Evolutionary conservation across 2,888 invertebrate species (phyloP).

Genomic region (Podotricha telesiphe): DNA sequence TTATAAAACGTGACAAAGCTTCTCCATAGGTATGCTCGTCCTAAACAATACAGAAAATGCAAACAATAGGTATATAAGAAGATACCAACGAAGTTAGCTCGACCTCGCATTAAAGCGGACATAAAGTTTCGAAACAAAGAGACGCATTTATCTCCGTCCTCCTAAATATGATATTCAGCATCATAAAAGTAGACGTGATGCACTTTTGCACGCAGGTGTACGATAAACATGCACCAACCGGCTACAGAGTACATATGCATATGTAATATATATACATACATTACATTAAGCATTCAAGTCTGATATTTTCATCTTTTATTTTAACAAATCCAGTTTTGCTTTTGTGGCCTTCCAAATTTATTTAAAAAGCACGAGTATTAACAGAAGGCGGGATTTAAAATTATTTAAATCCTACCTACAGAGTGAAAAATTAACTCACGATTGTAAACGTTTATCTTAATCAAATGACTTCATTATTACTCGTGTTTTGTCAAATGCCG

Average conservation of each 20-base stretch:
- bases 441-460: constrained; percentile 47
- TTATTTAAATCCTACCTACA: no score
- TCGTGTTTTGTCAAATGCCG: constrained; percentile 51
- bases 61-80: constrained; percentile 26
- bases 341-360: not conserved
- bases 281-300: not conserved
- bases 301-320: not conserved
- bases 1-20: not conserved
- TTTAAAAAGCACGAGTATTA: not conserved
- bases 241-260: not conserved
- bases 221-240: constrained; percentile 14
- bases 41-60: constrained; percentile 7
- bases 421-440: constrained; percentile 22
- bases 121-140: constrained; percentile 69
- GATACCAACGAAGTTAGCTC: constrained; percentile 51
- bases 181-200: constrained; percentile 54
- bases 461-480: constrained; percentile 48
- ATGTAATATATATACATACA: constrained; percentile 9
- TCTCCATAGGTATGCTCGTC: not conserved
- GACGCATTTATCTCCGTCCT: constrained; percentile 62
- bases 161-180: constrained; percentile 63
- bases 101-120: constrained; percentile 56
- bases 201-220: constrained; percentile 51
- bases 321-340: not conserved
- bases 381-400: not conserved